A percentile compares a stretch with the other conserved stretches of the same genome.
Conservation (phyloP, 2,113 vertebrate species). For the Phylloscopus trochilus region DNA sequence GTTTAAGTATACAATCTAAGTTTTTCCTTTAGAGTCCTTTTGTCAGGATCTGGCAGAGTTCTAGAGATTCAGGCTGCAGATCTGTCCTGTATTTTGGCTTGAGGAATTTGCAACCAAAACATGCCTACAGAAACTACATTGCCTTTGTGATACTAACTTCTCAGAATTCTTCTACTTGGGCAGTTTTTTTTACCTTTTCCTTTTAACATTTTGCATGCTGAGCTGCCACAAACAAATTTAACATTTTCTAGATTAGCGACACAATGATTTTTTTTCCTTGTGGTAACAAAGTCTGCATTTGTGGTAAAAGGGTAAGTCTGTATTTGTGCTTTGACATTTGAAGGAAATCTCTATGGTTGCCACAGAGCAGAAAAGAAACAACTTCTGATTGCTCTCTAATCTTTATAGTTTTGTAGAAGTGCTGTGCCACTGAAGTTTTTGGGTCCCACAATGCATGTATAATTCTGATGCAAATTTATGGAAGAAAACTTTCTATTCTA, state of each 20-base stretch:
- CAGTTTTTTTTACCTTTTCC: background rate
- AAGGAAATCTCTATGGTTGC: background rate
- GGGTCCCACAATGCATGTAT: background rate
- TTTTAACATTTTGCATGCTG: background rate
- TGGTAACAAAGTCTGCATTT: background rate
- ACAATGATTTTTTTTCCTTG: background rate
- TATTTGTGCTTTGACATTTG: background rate
- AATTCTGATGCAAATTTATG: background rate
- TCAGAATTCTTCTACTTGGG: background rate
- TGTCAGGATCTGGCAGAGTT: background rate
- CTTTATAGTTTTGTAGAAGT: background rate
- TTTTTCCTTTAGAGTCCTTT: background rate
- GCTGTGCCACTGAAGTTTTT: background rate
- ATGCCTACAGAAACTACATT: background rate
- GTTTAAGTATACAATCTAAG: background rate
- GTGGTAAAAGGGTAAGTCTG: background rate
- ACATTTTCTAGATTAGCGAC: background rate
- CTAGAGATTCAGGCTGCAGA: background rate
- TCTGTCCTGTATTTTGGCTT: background rate
- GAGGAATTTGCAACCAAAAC: background rate
- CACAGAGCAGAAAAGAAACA: background rate
- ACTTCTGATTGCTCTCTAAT: background rate
- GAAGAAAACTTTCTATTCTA: background rate
- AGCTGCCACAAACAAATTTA: background rate
- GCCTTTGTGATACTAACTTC: background rate